phyloP scores from a whole-genome alignment of 37 sponge, comb jelly and placozoan species.

The Theonella swinhoei region DNA sequence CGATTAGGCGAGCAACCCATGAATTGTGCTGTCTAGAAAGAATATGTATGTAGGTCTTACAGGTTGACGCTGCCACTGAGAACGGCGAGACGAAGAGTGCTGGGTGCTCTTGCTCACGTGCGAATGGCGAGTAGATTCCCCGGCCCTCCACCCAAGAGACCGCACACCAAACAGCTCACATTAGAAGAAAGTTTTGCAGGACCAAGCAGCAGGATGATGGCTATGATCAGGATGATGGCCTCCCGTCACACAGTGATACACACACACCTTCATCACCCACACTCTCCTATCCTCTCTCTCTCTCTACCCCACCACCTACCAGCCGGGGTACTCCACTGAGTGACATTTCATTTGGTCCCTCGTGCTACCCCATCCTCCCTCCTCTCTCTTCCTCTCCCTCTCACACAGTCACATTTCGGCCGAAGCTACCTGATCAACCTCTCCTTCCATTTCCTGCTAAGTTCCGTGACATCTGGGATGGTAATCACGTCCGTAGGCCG shows the following conservation, averaged over 20 bases:
- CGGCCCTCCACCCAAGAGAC: background rate
- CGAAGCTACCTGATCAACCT: background rate
- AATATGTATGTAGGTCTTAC: no score
- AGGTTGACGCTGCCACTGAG: no score
- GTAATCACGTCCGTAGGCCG: constrained; percentile 84
- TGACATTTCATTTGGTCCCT: constrained; percentile 53
- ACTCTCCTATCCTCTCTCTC: background rate
- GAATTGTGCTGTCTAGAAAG: no score
- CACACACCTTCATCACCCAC: background rate
- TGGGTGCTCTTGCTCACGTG: background rate
- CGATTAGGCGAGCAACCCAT: no score
- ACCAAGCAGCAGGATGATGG: background rate
- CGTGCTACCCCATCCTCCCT: constrained; percentile 48
- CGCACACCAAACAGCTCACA: background rate
- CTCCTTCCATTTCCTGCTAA: constrained; percentile 63
- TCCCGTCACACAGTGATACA: background rate
- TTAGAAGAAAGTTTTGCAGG: background rate
- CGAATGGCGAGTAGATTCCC: background rate
- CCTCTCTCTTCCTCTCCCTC: constrained; percentile 29
- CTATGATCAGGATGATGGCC: background rate
- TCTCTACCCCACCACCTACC: background rate
- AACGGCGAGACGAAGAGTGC: background rate
- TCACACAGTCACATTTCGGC: constrained; percentile 44
- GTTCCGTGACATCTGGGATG: constrained; percentile 83
- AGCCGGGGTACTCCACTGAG: constrained; percentile 38